Evolutionary conservation across 2,113 vertebrate genomes (phyloP).

Genomic region (Alces alces): DNA sequence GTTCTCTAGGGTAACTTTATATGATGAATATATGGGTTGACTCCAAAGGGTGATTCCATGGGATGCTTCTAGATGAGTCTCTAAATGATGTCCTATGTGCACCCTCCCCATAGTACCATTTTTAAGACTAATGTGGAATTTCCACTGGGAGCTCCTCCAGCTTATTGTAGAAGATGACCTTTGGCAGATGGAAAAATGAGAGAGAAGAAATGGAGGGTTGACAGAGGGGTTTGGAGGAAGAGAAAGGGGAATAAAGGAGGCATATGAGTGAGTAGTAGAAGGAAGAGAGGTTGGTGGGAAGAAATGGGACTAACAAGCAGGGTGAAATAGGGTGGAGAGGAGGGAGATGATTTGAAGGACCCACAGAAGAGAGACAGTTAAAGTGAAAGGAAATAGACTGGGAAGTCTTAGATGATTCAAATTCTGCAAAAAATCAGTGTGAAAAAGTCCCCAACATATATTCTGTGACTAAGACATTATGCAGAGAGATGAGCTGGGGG

Average conservation of each 20-base stretch:
- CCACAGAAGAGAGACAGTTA: not conserved
- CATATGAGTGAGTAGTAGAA: not conserved
- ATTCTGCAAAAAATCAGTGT: not conserved
- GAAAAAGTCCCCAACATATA: not conserved
- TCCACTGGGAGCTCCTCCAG: not conserved
- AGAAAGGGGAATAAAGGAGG: not conserved
- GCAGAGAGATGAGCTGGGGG: constrained; percentile 62
- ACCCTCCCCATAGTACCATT: not conserved
- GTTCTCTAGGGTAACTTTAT: not conserved
- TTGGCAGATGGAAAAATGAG: not conserved
- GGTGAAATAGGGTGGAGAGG: not conserved
- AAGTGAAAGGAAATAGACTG: not conserved
- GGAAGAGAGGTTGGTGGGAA: not conserved
- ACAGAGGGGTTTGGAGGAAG: not conserved
- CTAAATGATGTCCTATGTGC: not conserved
- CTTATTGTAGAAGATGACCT: not conserved
- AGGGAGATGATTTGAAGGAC: not conserved
- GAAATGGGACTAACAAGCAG: not conserved
- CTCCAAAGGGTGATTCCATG: not conserved
- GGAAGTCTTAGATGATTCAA: constrained; percentile 18
- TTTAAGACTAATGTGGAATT: not conserved
- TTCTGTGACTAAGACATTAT: constrained; percentile 70
- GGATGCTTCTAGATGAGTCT: not conserved
- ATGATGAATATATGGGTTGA: not conserved
- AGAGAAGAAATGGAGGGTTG: not conserved